phyloP scores from a whole-genome alignment of 2,888 invertebrate species.

The Tachina lurida region DNA sequence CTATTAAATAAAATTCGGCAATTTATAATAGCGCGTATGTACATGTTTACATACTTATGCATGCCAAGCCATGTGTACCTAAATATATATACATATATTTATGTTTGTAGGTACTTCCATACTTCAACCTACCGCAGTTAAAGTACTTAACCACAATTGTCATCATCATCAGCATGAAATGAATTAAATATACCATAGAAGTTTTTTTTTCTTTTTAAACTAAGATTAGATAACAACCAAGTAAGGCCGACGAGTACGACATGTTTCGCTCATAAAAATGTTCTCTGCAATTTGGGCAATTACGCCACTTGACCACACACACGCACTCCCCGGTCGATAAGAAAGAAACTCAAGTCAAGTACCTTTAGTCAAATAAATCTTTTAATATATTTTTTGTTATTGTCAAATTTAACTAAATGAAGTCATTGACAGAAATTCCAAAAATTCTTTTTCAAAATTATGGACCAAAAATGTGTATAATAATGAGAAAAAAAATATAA shows the following conservation, averaged over 20 bases:
- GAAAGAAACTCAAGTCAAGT: constrained; percentile 51
- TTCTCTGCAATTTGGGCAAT: constrained; percentile 35
- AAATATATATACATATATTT: too few relatives aligned
- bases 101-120: too few relatives aligned
- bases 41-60: too few relatives aligned
- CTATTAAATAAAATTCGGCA: constrained; percentile 18
- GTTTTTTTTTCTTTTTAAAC: background rate
- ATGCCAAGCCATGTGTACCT: too few relatives aligned
- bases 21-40: constrained; percentile 3
- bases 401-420: constrained; percentile 41
- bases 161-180: constrained; percentile 51
- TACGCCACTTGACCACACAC: constrained; percentile 63
- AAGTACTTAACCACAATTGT: constrained; percentile 65
- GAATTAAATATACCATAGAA: constrained; percentile 31
- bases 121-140: constrained; percentile 68
- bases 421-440: constrained; percentile 63
- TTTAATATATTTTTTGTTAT: constrained; percentile 26
- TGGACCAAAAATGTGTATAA: background rate
- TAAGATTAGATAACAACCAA: constrained; percentile 54
- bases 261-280: constrained; percentile 67
- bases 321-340: background rate
- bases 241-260: constrained; percentile 6
- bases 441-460: constrained; percentile 52
- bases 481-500: background rate
- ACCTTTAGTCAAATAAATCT: constrained; percentile 59